phyloP scores from a whole-genome alignment of 1,140 invertebrate genomes.

The Epicauta chinensis region DNA sequence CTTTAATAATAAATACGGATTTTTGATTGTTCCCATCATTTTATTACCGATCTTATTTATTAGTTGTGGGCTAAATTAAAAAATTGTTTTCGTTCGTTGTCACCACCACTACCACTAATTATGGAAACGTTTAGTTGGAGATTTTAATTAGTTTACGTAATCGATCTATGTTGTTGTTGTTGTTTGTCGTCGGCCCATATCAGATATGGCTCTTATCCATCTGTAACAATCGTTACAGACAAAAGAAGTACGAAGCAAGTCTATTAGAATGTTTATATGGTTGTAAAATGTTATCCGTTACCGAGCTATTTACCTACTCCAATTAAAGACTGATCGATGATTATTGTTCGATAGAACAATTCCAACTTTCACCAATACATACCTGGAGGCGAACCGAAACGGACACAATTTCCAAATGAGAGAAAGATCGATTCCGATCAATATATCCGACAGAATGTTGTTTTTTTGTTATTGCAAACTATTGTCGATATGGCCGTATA shows the following conservation, averaged over 20 bases:
- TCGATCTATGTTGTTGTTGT: not conserved
- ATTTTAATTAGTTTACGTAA: not conserved
- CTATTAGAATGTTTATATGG: conserved; percentile 39
- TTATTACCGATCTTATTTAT: no score
- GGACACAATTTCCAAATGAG: no score
- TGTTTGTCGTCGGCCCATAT: not conserved
- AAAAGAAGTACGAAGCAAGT: conserved; percentile 37
- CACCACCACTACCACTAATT: no score
- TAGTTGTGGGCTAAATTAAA: no score
- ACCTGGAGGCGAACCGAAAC: not conserved
- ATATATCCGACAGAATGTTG: no score
- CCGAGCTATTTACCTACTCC: conserved; percentile 40
- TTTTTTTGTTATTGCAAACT: no score
- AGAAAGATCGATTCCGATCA: no score
- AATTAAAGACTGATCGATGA: conserved; percentile 39
- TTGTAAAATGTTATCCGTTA: conserved; percentile 28
- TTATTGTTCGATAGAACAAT: conserved; percentile 39
- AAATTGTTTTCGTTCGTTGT: no score
- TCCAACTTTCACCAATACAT: conserved; percentile 33
- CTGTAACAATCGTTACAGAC: conserved; percentile 16
- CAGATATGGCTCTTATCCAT: not conserved
- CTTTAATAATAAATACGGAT: no score
- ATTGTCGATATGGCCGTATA: no score
- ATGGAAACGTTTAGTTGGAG: conserved; percentile 26
- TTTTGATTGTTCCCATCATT: no score